phyloP scores from a whole-genome alignment of 2,888 invertebrate species.

The Protophormia terraenovae region DNA sequence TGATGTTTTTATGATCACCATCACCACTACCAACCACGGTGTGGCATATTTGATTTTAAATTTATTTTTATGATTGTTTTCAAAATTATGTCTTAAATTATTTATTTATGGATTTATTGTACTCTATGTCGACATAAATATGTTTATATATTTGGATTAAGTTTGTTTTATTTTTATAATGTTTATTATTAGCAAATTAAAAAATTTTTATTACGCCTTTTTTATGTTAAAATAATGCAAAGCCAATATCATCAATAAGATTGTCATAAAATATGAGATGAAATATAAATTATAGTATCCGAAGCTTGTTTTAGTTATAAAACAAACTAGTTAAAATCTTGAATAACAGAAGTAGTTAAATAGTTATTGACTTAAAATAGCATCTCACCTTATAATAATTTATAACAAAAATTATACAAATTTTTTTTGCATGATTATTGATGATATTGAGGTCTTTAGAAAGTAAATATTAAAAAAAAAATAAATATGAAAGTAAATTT shows the following conservation, averaged over 20 bases:
- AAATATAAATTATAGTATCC: constrained; percentile 19
- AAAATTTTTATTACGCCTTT: constrained; percentile 52
- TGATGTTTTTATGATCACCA: constrained; percentile 1
- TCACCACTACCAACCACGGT: background rate
- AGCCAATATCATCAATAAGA: constrained; percentile 43
- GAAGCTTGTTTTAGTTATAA: background rate
- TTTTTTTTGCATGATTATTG: background rate
- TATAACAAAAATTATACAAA: background rate
- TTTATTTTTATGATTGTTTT: constrained; percentile 14
- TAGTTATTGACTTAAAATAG: background rate
- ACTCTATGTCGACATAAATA: background rate
- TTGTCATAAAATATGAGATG: constrained; percentile 40
- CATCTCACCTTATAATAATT: constrained; percentile 12
- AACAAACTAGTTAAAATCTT: constrained; percentile 14
- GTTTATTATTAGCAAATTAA: constrained; percentile 33
- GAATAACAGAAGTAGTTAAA: background rate
- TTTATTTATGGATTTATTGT: constrained; percentile 9
- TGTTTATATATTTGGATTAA: constrained; percentile 28
- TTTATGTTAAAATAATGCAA: constrained; percentile 30
- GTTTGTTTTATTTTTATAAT: background rate
- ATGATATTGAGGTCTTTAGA: constrained; percentile 9
- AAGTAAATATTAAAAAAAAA: background rate
- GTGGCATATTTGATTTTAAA: background rate
- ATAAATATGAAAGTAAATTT: constrained; percentile 6
- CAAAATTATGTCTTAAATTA: background rate